Evolutionary conservation across 1,140 invertebrate genomes (phyloP).

Genomic region (Drosophila leontia): DNA sequence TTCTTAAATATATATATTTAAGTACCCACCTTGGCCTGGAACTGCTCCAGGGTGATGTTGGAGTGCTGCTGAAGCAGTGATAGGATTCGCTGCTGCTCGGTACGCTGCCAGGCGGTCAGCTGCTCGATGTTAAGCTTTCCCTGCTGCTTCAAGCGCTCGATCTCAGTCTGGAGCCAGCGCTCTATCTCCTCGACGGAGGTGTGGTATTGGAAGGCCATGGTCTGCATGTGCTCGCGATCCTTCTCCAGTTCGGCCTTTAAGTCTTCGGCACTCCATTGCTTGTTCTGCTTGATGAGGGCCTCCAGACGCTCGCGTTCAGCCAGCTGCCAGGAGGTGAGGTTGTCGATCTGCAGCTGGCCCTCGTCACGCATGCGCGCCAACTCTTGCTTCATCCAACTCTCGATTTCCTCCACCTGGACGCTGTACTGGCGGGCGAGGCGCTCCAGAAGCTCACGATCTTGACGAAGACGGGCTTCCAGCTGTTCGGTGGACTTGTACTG

Average conservation of each 20-base stretch:
- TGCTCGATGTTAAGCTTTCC: constrained; percentile 78
- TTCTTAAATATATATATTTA: too few relatives aligned
- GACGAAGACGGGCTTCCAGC: constrained; percentile 71
- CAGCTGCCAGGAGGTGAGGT: constrained; percentile 76
- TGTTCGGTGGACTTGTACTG: constrained; percentile 81
- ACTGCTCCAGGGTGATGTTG: constrained; percentile 74
- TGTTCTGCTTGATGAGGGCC: constrained; percentile 68
- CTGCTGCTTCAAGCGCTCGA: constrained; percentile 69
- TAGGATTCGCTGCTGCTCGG: constrained; percentile 73
- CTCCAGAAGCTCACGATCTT: constrained; percentile 75
- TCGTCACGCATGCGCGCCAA: constrained; percentile 78
- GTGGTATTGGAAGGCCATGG: constrained; percentile 82
- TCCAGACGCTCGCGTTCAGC: constrained; percentile 80
- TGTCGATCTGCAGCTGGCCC: constrained; percentile 81
- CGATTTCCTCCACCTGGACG: constrained; percentile 81
- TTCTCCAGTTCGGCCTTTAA: constrained; percentile 65
- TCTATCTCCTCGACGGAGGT: constrained; percentile 81
- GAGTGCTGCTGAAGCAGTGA: constrained; percentile 69
- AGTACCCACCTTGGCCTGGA: constrained; percentile 61
- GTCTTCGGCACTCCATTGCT: constrained; percentile 76
- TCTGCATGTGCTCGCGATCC: constrained; percentile 82
- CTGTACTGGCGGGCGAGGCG: constrained; percentile 73
- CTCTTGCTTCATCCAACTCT: constrained; percentile 81
- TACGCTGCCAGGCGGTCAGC: constrained; percentile 74
- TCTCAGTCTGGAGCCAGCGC: constrained; percentile 73